A percentile compares a stretch with the other conserved stretches of the same genome.
These are phyloP conservation scores for Cebidichthys violaceus DNA, from an alignment of 2,113 vertebrate genomes.

Conservation along the genomic window DNA sequence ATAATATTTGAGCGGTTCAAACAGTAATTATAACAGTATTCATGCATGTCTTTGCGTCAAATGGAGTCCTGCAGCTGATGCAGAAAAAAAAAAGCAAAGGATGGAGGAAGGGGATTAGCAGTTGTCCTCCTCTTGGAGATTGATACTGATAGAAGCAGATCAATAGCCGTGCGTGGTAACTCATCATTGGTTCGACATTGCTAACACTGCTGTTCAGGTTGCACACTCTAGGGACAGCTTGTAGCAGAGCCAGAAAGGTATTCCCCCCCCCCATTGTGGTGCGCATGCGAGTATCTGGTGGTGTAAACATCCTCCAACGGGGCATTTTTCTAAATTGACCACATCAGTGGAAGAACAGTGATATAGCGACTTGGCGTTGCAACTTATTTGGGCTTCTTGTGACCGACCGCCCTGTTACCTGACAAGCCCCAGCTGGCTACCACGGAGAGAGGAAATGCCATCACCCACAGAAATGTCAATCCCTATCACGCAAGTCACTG, in stretches of 20 bases:
- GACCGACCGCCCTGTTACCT: slow-evolving; percentile 42
- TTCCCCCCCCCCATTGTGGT: slow-evolving; percentile 4
- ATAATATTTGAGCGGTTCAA: slow-evolving; percentile 56
- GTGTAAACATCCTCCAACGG: slow-evolving; percentile 52
- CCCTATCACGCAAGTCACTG: slow-evolving; percentile 37
- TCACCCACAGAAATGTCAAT: slow-evolving; percentile 18
- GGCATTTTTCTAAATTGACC: slow-evolving; percentile 36
- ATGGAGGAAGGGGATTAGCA: slow-evolving; percentile 38
- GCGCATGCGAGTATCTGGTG: slow-evolving; percentile 20
- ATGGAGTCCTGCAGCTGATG: slow-evolving; percentile 32
- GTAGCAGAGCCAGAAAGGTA: slow-evolving; percentile 30
- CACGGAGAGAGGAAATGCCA: slow-evolving; percentile 48
- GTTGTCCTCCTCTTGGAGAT: slow-evolving; percentile 41
- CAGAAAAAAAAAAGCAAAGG: slow-evolving; percentile 15
- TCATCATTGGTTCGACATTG: slow-evolving; percentile 45
- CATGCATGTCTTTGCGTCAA: slow-evolving; percentile 55
- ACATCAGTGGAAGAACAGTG: slow-evolving; percentile 36
- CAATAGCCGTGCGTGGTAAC: slow-evolving; percentile 49
- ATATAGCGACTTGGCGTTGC: slow-evolving; percentile 21
- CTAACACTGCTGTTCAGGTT: slow-evolving; percentile 41
- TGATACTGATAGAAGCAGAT: slow-evolving; percentile 54
- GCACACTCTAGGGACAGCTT: slow-evolving; percentile 40
- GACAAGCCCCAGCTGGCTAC: slow-evolving; percentile 57
- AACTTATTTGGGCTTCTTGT: slow-evolving; percentile 38
- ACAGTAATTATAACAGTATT: slow-evolving; percentile 62